Evolutionary conservation across 1,140 invertebrate genomes (phyloP), one percentile per base, ranked within the genome.

Genomic region (Zophobas morio): DNA sequence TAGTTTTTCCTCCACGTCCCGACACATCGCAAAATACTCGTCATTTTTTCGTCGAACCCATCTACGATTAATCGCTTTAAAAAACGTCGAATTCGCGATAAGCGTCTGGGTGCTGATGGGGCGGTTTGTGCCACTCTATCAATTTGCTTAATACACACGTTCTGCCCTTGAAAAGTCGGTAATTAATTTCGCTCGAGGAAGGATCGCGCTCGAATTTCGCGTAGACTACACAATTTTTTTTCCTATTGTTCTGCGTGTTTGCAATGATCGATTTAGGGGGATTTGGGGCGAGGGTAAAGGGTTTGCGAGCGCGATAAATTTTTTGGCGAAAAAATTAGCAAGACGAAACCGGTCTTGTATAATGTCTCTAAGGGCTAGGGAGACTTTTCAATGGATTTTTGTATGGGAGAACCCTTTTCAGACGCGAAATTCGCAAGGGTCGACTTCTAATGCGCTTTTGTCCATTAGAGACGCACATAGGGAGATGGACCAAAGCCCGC

Each of bases 271-370:
- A 46, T 46, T 8, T 8, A 3, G 42, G 42, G 42, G 42, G 42
- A 3, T 3, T 4, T 46, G 42, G 42, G 42, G 42, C 8, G 42
- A 46, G 3, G 42, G 3, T 46, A 46, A 51, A 51, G 49, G 49
- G 49, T 51, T 51, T 2, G 49, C 20, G 5, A 53, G 51, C 8
- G 32, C 2, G 3, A 53, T 53, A 53, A 53, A 53, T 40, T 53
- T 75, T 75, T 75, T 46, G 74, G 46, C 74, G 47, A 66, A 75
- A 75, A 75, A 75, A 75, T 66, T 75, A 63, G 49, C 56, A 72
- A 75, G 57, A 66, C 63, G 47, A 8, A 66, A 75, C 74, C 74
- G 57, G 74, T 75, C 57, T 60, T 35, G 53, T 32, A 37, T 46
- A 66, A 54, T 37, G 35, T 37, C 49, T 73, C 35, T 20, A 1